phyloP scores from a whole-genome alignment of 2,113 vertebrate species.

The Gracilinanus agilis region DNA sequence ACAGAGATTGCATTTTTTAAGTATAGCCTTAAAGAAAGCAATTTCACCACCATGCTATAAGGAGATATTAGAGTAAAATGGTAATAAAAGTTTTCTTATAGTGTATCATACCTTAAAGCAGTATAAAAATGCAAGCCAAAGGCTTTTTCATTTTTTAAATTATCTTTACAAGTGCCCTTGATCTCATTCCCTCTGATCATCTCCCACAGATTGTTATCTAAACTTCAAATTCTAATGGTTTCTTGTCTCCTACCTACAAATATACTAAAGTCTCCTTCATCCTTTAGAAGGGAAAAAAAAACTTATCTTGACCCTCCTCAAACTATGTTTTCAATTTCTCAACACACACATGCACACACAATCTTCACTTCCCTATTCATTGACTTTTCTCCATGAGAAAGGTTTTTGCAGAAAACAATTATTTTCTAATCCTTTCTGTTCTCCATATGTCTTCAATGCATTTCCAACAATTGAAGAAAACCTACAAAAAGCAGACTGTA shows the following conservation, averaged over 20 bases:
- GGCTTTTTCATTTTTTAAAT: too few relatives aligned
- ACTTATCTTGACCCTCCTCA: too few relatives aligned
- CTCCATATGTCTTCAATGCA: not conserved
- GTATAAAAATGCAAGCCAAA: too few relatives aligned
- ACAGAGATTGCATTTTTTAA: not conserved
- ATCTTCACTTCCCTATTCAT: not conserved
- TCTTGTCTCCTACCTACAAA: too few relatives aligned
- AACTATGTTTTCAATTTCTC: not conserved
- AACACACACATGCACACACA: not conserved
- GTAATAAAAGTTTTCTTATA: too few relatives aligned
- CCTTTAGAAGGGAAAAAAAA: not conserved
- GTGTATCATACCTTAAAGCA: not conserved
- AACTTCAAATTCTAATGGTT: too few relatives aligned
- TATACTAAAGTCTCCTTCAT: too few relatives aligned
- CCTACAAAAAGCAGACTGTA: not conserved
- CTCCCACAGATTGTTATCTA: too few relatives aligned
- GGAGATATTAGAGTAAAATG: too few relatives aligned
- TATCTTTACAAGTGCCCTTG: too few relatives aligned
- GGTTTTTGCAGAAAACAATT: not conserved
- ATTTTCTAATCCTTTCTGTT: not conserved
- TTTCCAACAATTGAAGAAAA: not conserved
- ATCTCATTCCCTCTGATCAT: too few relatives aligned
- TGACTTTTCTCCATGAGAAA: not conserved
- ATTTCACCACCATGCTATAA: too few relatives aligned
- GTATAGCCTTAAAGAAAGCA: not conserved